These are phyloP conservation scores for Syngnathoides biaculeatus DNA, from an alignment of 2,113 vertebrate species.

Conservation along the genomic window DNA sequence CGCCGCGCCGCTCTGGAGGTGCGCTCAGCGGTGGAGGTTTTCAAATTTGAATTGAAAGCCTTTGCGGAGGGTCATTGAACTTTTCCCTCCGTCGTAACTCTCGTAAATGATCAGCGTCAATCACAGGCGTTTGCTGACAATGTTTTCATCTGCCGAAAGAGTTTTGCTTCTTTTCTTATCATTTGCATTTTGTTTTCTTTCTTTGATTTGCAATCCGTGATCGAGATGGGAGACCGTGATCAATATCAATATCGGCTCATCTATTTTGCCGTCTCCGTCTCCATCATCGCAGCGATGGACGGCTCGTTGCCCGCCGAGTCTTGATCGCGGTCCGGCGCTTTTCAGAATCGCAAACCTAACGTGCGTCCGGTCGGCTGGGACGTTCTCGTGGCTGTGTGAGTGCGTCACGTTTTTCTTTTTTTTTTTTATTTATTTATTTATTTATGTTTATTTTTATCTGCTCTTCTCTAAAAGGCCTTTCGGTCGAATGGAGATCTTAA, in stretches of 20 bases:
- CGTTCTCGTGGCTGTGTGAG: too few species aligned
- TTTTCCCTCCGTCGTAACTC: background rate
- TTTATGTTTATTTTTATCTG: too few species aligned
- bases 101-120: slow-evolving; percentile 1
- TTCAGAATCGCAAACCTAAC: slow-evolving; percentile 39
- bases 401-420: too few species aligned
- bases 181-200: slow-evolving; percentile 24
- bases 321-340: slow-evolving; percentile 44
- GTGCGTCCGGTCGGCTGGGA: slow-evolving; percentile 27
- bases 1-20: slow-evolving; percentile 8
- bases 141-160: slow-evolving; percentile 46
- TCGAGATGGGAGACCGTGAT: slow-evolving; percentile 51
- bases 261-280: too few species aligned
- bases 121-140: slow-evolving; percentile 1
- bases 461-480: background rate
- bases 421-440: too few species aligned
- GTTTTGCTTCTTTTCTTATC: slow-evolving; percentile 44
- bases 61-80: slow-evolving; percentile 34
- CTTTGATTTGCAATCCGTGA: slow-evolving; percentile 38
- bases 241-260: slow-evolving; percentile 61
- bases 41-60: slow-evolving; percentile 35
- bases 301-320: slow-evolving; percentile 21
- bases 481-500: background rate
- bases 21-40: slow-evolving; percentile 17
- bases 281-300: too few species aligned